Conservation (phyloP, 1,140 invertebrate species). For the Homarus americanus region DNA sequence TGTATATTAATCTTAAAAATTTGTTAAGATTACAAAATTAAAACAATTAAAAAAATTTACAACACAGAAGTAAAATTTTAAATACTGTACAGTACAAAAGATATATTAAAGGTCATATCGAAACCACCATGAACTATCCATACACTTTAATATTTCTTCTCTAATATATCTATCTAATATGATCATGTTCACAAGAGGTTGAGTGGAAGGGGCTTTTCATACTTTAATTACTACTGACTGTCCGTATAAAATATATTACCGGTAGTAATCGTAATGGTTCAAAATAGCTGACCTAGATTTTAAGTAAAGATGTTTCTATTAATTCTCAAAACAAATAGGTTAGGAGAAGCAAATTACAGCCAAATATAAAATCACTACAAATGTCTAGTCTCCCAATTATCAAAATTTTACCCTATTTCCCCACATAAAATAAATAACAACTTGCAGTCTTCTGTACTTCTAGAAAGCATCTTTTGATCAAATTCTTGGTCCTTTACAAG, state of each 20-base stretch:
- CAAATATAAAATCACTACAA: not conserved
- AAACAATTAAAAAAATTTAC: too few species aligned
- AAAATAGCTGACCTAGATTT: slow-evolving; percentile 30
- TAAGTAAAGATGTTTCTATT: slow-evolving; percentile 30
- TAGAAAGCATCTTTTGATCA: not conserved
- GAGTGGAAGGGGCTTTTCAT: slow-evolving; percentile 15
- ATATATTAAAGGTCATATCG: not conserved
- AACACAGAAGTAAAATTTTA: too few species aligned
- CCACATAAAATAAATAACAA: not conserved
- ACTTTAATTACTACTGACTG: slow-evolving; percentile 16
- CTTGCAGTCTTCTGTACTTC: not conserved
- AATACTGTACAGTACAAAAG: too few species aligned
- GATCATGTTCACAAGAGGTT: slow-evolving; percentile 65
- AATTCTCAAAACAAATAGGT: not conserved
- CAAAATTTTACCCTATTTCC: not conserved
- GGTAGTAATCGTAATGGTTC: slow-evolving; percentile 19
- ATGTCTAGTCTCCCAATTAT: not conserved
- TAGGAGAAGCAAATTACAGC: not conserved
- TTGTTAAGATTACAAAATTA: too few species aligned
- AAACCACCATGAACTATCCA: slow-evolving; percentile 46
- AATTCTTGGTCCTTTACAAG: slow-evolving; percentile 27
- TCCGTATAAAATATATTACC: not conserved
- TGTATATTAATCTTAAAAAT: too few species aligned
- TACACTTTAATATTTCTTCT: slow-evolving; percentile 71
- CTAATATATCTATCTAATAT: slow-evolving; percentile 72